Evolutionary conservation across 2,797 vertebrate genomes (phyloP).

Genomic region (Gorsachius magnificus): DNA sequence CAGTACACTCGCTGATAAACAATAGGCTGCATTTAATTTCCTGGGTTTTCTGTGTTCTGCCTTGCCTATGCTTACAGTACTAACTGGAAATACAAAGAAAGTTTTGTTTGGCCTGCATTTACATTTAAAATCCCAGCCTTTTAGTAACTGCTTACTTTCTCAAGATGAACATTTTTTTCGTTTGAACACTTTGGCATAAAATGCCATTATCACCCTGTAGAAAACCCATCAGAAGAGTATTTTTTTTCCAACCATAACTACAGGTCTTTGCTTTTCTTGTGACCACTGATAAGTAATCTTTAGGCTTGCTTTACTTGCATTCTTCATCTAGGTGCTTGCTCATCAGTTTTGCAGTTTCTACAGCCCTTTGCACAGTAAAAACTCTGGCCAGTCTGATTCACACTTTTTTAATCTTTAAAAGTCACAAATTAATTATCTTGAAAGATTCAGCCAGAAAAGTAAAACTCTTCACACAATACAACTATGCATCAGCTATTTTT

Average conservation of each 20-base stretch:
- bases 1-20: neutral
- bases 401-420: neutral
- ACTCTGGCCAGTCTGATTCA: neutral
- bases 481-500: neutral
- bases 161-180: neutral
- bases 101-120: neutral
- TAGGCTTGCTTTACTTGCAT: neutral
- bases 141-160: neutral
- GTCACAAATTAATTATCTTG: neutral
- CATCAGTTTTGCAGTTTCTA: neutral
- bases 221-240: neutral
- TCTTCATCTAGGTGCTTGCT: neutral
- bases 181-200: neutral
- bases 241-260: neutral
- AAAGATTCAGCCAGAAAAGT: neutral
- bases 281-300: neutral
- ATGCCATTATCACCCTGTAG: neutral
- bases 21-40: neutral
- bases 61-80: neutral
- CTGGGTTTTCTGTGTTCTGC: neutral
- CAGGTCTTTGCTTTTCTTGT: neutral
- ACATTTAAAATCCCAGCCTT: slow-evolving; percentile 1
- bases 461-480: neutral
- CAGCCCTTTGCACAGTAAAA: neutral
- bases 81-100: neutral